Percentiles rank a stretch among this genome's conserved stretches.
Evolutionary conservation across 2,113 vertebrate species (phyloP).

Genomic region (Grantiella picta): DNA sequence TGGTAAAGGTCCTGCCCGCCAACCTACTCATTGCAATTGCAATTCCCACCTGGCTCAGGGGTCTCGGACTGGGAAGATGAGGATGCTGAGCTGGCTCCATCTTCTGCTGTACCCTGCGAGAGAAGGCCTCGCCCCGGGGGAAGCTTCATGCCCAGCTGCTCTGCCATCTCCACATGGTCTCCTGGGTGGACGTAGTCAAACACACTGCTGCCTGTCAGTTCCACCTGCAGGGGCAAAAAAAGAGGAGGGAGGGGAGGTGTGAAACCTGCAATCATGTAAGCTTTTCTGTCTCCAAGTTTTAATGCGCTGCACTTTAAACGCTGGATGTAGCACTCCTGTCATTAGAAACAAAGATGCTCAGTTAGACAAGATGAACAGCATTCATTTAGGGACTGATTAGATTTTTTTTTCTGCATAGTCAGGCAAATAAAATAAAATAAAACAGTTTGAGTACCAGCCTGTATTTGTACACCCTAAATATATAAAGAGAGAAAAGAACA

Average conservation of each 20-base stretch:
- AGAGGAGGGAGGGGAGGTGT: not conserved
- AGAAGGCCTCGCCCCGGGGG: conserved; percentile 92
- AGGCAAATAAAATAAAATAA: conserved; percentile 30
- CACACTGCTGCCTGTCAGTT: conserved; percentile 97
- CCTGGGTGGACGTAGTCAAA: conserved; percentile 98
- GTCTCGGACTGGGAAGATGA: conserved; percentile 97
- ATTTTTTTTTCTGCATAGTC: not conserved
- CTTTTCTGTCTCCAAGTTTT: conserved; percentile 15
- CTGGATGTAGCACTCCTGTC: not conserved
- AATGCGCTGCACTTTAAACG: not conserved
- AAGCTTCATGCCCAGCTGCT: conserved; percentile 99
- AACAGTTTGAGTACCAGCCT: not conserved
- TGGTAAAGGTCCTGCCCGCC: conserved; percentile 75
- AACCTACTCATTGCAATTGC: conserved; percentile 65
- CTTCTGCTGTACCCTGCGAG: conserved; percentile 88
- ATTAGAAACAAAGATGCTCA: conserved; percentile 31
- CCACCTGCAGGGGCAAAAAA: conserved; percentile 82
- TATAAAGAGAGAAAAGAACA: not conserved
- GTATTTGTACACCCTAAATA: not conserved
- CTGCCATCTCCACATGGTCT: conserved; percentile 97
- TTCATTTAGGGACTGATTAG: not conserved
- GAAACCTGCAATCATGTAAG: conserved; percentile 32
- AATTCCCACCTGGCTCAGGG: conserved; percentile 94
- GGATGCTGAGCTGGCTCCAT: conserved; percentile 92
- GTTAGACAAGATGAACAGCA: not conserved